These are phyloP conservation scores for Onychostoma macrolepis DNA, from an alignment of 2,113 vertebrate species.

Conservation along the genomic window DNA sequence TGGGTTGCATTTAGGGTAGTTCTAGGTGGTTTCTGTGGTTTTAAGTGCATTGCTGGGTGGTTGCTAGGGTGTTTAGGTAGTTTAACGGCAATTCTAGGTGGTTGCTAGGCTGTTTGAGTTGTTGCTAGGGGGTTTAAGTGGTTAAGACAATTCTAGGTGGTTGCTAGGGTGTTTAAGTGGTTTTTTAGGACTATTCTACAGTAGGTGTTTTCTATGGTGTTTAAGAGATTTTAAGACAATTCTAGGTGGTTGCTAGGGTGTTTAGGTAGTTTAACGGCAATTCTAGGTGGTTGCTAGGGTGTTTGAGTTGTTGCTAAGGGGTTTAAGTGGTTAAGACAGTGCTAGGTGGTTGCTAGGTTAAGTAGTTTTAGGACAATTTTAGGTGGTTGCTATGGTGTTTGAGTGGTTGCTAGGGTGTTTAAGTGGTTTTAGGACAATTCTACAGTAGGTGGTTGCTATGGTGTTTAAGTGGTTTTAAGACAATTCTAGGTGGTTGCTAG, in stretches of 20 bases:
- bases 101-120: not conserved
- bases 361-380: no score
- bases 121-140: not conserved
- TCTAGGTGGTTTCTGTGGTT: not conserved
- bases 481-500: no score
- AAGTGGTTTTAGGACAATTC: no score
- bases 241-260: no score
- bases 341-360: not conserved
- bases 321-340: not conserved
- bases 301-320: not conserved
- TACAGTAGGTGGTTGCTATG: no score
- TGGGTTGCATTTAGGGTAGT: not conserved
- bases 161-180: not conserved
- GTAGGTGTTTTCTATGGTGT: no score
- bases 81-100: not conserved
- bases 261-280: not conserved
- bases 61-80: not conserved
- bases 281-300: not conserved
- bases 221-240: no score
- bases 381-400: no score
- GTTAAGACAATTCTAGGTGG: not conserved
- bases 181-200: no score
- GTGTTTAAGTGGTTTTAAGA: no score
- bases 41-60: accelerated
- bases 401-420: no score